Evolutionary conservation across 2,113 vertebrate genomes (phyloP).

Genomic region (Lasiurus cinereus): DNA sequence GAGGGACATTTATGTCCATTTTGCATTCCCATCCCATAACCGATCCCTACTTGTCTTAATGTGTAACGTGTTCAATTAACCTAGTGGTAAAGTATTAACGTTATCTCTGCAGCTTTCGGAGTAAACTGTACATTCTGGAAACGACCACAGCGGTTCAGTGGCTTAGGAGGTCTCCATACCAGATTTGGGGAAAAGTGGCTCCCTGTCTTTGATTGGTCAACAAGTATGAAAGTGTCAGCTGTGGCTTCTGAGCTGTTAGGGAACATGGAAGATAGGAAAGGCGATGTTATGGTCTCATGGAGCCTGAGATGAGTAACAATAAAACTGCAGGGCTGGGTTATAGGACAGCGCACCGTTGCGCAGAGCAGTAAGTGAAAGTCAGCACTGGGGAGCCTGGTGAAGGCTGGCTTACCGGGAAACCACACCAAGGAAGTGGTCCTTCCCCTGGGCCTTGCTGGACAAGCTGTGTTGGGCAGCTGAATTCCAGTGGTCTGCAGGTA

Average conservation of each 20-base stretch:
- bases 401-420: background rate
- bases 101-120: background rate
- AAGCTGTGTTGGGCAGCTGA: background rate
- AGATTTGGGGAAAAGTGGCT: background rate
- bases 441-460: background rate
- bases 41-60: slow-evolving; percentile 3
- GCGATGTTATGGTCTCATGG: background rate
- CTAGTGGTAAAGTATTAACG: slow-evolving; percentile 34
- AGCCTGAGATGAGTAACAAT: slow-evolving; percentile 11
- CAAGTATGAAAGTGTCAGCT: background rate
- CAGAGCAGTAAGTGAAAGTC: slow-evolving; percentile 18
- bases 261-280: background rate
- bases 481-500: background rate
- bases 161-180: background rate
- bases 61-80: slow-evolving; percentile 25
- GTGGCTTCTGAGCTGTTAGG: background rate
- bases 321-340: background rate
- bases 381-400: background rate
- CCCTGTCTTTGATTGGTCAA: background rate
- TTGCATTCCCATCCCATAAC: slow-evolving; percentile 20
- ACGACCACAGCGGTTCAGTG: background rate
- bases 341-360: background rate
- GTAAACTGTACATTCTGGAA: slow-evolving; percentile 13
- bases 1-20: slow-evolving; percentile 8
- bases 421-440: background rate